phyloP scores from a whole-genome alignment of 2,113 vertebrate species.

The Alces alces region DNA sequence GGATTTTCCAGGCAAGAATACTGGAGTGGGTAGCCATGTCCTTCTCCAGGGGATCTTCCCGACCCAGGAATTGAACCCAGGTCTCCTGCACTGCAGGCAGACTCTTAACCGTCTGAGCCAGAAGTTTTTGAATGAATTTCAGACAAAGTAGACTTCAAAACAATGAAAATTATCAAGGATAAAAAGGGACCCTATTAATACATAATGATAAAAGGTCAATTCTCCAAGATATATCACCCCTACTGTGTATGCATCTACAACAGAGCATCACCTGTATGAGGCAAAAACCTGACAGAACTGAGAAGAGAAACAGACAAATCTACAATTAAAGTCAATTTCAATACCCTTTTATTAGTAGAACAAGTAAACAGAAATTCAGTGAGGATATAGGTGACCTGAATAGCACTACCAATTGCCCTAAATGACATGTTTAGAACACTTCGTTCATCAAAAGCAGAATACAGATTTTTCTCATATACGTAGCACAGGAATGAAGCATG shows the following conservation, averaged over 20 bases:
- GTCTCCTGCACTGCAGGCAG: neutral
- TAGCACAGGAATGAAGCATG: neutral
- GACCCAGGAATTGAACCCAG: neutral
- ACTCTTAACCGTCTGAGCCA: neutral
- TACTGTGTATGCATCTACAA: neutral
- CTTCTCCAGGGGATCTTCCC: neutral
- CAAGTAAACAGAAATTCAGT: neutral
- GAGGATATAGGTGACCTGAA: neutral
- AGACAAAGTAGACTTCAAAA: neutral
- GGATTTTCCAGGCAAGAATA: neutral
- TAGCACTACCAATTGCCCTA: neutral
- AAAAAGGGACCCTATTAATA: neutral
- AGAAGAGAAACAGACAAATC: neutral
- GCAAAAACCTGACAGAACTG: neutral
- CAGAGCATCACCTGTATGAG: neutral
- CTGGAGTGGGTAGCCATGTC: neutral
- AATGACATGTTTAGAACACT: neutral
- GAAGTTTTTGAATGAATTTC: neutral
- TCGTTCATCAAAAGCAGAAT: neutral
- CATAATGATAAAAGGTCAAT: neutral
- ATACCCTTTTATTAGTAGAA: neutral
- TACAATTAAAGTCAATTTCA: neutral
- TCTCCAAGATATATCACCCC: neutral
- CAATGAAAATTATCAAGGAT: neutral
- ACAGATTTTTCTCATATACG: neutral